Base-by-base conservation (phyloP, 2,113 vertebrate genomes). In the Chloroceryle aenea region DNA sequence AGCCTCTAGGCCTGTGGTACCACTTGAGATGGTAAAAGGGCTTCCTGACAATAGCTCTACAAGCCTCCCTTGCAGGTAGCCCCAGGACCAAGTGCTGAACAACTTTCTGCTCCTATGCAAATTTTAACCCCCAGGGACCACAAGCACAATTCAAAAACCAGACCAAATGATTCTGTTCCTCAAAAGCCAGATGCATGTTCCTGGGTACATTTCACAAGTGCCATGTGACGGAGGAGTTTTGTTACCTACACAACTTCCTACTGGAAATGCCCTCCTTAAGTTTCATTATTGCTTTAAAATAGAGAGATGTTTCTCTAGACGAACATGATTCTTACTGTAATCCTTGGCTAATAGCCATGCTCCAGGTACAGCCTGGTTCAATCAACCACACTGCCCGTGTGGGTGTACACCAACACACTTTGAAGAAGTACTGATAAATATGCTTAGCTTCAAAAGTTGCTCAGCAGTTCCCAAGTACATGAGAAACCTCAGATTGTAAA, bases 321-420 rank as follows among this genome's bases (percentile, higher is more conserved):
- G 48, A 85, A 59, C 9, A 1, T 1, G 1, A 76, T 61, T 26
- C 43, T 72, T n/a, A 23, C 63, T 93, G 26, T 30, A 93, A 47
- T 42, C 58, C n/a, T 64, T 25, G 36, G 63, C 53, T 5, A 5
- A 82, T 8, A 61, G 7, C 42, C 30, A 12, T 6, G 42, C 18
- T 55, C 12, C 26, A 6, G 38, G 29, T 78, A 63, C 32, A 79
- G 34, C n/a, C 73, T 40, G 34, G 17, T 27, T 68, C 66, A 26
- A 21, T 36, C 50, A 77, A 14, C 26, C 16, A 40, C 0, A 0
- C 38, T 56, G 64, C 50, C 58, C 2, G 2, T 16, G 7, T 1
- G 25, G 18, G 32, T 3, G 5, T 11, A 53, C 21, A 66, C 16
- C 64, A 66, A 10, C 2, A 66, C 2, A 5, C 52, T 78, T 55